Evolutionary conservation across 1,140 invertebrate species (phyloP).

Genomic region (Bicyclus anynana): DNA sequence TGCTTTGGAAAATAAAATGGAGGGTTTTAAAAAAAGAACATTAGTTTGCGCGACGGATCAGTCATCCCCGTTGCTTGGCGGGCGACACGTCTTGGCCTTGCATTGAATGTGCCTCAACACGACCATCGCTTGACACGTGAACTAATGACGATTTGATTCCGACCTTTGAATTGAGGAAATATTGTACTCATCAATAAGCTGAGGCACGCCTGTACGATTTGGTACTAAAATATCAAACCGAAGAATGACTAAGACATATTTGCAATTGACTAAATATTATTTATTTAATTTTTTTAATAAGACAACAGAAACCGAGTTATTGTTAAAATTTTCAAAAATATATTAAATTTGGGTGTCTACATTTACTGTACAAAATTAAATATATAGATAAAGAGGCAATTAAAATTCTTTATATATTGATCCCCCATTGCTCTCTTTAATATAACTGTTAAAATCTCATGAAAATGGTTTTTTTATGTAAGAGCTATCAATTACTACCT

Average conservation of each 20-base stretch:
- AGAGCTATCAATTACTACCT: too few species aligned
- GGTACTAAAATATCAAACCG: conserved; percentile 6
- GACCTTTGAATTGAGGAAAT: conserved; percentile 36
- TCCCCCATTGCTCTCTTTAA: too few species aligned
- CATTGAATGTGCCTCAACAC: conserved; percentile 22
- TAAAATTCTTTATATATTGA: too few species aligned
- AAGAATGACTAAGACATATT: neutral
- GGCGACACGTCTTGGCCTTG: conserved; percentile 63
- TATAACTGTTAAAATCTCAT: too few species aligned
- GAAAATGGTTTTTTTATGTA: too few species aligned
- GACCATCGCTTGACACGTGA: conserved; percentile 34
- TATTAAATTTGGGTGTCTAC: too few species aligned
- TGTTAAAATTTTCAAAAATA: too few species aligned
- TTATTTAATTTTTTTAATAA: too few species aligned
- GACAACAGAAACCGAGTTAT: too few species aligned
- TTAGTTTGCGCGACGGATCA: conserved; percentile 68
- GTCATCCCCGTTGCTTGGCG: conserved; percentile 61
- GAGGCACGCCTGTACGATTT: conserved; percentile 7
- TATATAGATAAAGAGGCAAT: too few species aligned
- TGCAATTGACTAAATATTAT: too few species aligned
- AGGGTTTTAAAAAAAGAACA: conserved; percentile 65
- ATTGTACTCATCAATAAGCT: conserved; percentile 22
- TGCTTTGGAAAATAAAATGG: conserved; percentile 63
- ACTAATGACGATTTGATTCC: conserved; percentile 58
- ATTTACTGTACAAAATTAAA: too few species aligned